phyloP scores from a whole-genome alignment of 2,797 vertebrate species.

The Siniperca obscura region DNA sequence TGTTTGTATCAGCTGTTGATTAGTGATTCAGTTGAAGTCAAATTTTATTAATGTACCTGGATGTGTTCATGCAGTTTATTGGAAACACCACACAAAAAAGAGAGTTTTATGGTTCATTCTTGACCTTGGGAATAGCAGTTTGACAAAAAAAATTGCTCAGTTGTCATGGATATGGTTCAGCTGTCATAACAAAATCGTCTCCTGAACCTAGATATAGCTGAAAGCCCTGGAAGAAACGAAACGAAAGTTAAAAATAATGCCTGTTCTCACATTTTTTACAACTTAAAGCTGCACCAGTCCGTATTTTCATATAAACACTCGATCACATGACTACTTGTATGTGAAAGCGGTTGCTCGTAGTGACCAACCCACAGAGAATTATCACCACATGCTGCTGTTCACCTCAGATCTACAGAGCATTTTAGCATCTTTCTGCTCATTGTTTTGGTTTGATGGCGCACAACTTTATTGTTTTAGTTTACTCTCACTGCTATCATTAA shows the following conservation, averaged over 20 bases:
- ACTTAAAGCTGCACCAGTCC: neutral
- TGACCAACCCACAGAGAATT: neutral
- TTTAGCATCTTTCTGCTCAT: no score
- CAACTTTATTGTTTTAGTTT: no score
- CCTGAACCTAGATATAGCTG: neutral
- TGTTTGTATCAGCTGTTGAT: neutral
- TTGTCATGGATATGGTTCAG: conserved; percentile 1
- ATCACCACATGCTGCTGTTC: neutral
- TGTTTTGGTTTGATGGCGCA: no score
- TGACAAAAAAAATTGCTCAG: conserved; percentile 15
- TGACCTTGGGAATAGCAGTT: neutral
- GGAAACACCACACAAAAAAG: neutral
- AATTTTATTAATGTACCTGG: neutral
- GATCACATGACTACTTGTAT: neutral
- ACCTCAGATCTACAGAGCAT: neutral
- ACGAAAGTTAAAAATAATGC: neutral
- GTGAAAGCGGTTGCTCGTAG: neutral
- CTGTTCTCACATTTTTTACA: conserved; percentile 14
- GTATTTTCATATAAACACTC: no score
- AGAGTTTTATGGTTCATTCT: neutral
- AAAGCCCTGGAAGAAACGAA: neutral
- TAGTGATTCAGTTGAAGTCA: neutral
- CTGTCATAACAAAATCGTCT: conserved; percentile 8
- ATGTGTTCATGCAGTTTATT: neutral
- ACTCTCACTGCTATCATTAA: no score